phyloP scores from a whole-genome alignment of 2,888 invertebrate species.

The Lordiphosa fenestrarum region DNA sequence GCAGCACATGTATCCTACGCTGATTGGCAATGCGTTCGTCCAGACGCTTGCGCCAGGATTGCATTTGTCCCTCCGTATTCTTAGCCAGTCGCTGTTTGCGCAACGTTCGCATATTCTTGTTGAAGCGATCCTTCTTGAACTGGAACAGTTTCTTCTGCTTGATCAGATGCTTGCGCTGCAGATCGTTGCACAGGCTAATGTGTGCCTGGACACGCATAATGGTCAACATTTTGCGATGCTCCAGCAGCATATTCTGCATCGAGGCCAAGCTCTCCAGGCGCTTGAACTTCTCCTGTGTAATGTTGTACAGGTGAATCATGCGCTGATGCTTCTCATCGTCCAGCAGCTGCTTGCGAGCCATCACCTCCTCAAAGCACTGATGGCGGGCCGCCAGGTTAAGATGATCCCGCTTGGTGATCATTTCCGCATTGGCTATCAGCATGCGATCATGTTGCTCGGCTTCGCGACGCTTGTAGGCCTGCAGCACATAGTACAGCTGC shows the following conservation, averaged over 20 bases:
- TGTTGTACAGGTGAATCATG: slow-evolving; percentile 50
- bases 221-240: slow-evolving; percentile 67
- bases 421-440: slow-evolving; percentile 76
- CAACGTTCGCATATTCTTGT: slow-evolving; percentile 58
- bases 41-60: slow-evolving; percentile 75
- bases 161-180: slow-evolving; percentile 74
- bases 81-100: slow-evolving; percentile 39
- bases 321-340: slow-evolving; percentile 49
- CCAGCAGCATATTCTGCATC: slow-evolving; percentile 48
- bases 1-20: slow-evolving; percentile 43
- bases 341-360: slow-evolving; percentile 56
- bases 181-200: slow-evolving; percentile 60
- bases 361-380: slow-evolving; percentile 57
- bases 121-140: slow-evolving; percentile 71
- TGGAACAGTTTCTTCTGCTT: slow-evolving; percentile 76
- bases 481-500: slow-evolving; percentile 82
- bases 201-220: slow-evolving; percentile 64
- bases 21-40: slow-evolving; percentile 71
- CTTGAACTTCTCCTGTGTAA: slow-evolving; percentile 53
- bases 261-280: slow-evolving; percentile 53
- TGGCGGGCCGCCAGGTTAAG: slow-evolving; percentile 50
- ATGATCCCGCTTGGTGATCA: slow-evolving; percentile 71
- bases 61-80: slow-evolving; percentile 58
- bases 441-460: slow-evolving; percentile 71
- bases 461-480: slow-evolving; percentile 66